These are phyloP conservation scores for Euproctis similis DNA, from an alignment of 2,888 invertebrate genomes.

Conservation along the genomic window DNA sequence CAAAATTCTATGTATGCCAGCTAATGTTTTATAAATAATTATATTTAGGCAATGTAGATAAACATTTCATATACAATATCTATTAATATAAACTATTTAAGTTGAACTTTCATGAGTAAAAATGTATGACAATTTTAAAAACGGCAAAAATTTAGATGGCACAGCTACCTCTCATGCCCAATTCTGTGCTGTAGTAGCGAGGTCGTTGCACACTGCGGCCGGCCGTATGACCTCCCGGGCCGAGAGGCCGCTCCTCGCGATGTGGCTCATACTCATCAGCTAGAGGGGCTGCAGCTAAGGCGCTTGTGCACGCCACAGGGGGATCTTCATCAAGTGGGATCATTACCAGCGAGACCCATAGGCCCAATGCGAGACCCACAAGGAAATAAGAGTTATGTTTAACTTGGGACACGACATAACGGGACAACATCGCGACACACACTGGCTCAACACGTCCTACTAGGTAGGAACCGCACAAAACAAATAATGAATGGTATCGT, in stretches of 20 bases:
- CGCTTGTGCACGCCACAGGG: conserved; percentile 18
- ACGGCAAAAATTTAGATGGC: too few relatives aligned
- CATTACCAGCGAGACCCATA: conserved; percentile 70
- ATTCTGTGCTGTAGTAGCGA: conserved; percentile 95
- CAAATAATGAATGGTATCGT: too few relatives aligned
- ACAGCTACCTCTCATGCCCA: conserved; percentile 85
- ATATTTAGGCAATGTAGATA: too few relatives aligned
- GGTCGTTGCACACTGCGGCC: conserved; percentile 82
- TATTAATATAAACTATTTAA: too few relatives aligned
- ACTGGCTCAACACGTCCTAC: neutral
- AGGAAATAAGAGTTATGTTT: conserved; percentile 77
- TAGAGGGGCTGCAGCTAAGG: conserved; percentile 9
- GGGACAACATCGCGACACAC: conserved; percentile 46
- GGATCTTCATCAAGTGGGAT: conserved; percentile 61
- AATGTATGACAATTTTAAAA: too few relatives aligned
- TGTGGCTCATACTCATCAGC: conserved; percentile 60
- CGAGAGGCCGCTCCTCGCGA: conserved; percentile 44
- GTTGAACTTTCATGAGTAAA: too few relatives aligned
- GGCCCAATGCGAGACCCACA: conserved; percentile 71
- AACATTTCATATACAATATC: too few relatives aligned
- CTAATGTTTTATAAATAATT: too few relatives aligned
- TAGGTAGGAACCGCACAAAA: neutral
- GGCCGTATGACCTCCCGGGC: conserved; percentile 31
- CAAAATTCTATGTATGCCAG: too few relatives aligned
- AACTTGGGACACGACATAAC: conserved; percentile 63